Evolutionary conservation across 1,140 invertebrate genomes (phyloP).

Genomic region (Trypoxylus dichotomus): DNA sequence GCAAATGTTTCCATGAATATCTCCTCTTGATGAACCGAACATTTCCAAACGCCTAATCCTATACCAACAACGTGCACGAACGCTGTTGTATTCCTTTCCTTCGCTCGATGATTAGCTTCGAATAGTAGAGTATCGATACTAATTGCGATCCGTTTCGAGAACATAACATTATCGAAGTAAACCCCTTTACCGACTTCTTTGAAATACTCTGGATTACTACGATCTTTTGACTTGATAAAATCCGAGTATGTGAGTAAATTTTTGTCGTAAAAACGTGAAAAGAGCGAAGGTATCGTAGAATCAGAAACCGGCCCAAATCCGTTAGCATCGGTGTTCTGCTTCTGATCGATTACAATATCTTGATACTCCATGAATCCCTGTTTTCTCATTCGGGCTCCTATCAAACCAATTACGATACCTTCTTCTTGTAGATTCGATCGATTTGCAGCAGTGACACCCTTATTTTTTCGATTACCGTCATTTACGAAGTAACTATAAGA

Average conservation of each 20-base stretch:
- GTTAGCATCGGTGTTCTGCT: constrained; percentile 53
- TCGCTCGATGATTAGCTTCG: too few relatives aligned
- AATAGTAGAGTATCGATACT: constrained; percentile 49
- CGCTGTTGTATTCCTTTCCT: too few relatives aligned
- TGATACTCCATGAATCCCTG: constrained; percentile 52
- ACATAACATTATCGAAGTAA: too few relatives aligned
- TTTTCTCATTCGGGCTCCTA: constrained; percentile 55
- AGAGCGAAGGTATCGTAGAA: constrained; percentile 50
- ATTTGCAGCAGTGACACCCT: constrained; percentile 36
- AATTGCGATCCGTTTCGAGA: constrained; percentile 46
- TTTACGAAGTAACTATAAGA: too few relatives aligned
- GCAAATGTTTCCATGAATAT: too few relatives aligned
- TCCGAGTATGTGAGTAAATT: constrained; percentile 37
- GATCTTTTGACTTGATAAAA: constrained; percentile 32
- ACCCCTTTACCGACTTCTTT: constrained; percentile 32
- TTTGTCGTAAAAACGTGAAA: constrained; percentile 46
- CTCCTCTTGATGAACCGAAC: too few relatives aligned
- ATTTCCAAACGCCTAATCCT: too few relatives aligned
- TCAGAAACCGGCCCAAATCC: constrained; percentile 52
- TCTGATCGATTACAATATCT: too few relatives aligned
- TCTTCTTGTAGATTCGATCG: too few relatives aligned
- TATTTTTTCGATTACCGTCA: constrained; percentile 42
- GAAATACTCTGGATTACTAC: constrained; percentile 27
- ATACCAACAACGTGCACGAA: too few relatives aligned
- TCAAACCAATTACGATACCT: too few relatives aligned